Evolutionary conservation across 2,797 vertebrate genomes (phyloP).

Genomic region (Urosaurus nigricauda): DNA sequence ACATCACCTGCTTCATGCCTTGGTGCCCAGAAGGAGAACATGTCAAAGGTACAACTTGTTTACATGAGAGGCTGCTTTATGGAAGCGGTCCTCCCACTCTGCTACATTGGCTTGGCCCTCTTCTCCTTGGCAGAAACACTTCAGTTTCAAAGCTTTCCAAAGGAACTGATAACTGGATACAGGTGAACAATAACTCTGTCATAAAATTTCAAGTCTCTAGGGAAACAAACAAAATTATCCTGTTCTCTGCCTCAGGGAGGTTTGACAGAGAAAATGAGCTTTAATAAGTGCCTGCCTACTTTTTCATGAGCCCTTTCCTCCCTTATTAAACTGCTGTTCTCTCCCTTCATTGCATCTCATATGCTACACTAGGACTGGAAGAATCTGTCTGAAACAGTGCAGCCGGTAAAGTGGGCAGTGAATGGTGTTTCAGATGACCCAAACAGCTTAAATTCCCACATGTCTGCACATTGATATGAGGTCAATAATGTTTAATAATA

Average conservation of each 20-base stretch:
- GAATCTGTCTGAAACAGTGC: neutral
- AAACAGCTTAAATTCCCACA: neutral
- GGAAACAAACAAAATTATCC: neutral
- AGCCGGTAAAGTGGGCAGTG: neutral
- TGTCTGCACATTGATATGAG: neutral
- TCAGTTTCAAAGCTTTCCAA: neutral
- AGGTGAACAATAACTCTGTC: neutral
- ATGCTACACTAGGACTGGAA: neutral
- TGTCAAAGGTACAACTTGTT: slow-evolving; percentile 73
- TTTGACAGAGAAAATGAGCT: neutral
- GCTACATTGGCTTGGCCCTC: neutral
- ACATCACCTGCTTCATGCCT: slow-evolving; percentile 64
- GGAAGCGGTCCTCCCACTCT: slow-evolving; percentile 14
- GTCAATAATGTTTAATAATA: slow-evolving; percentile 13
- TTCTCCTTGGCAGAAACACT: neutral
- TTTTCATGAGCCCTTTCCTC: neutral
- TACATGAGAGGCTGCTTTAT: slow-evolving; percentile 67
- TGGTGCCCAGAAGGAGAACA: slow-evolving; percentile 61
- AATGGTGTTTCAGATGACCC: neutral
- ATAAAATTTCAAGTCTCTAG: neutral
- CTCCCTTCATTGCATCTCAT: neutral
- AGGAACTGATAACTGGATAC: neutral
- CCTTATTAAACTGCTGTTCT: neutral
- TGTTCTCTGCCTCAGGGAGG: neutral
- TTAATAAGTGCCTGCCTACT: neutral